Percentiles rank a stretch among this genome's conserved stretches.
These are phyloP conservation scores for Gymnodraco acuticeps DNA, from an alignment of 2,797 vertebrate species.

Conservation along the genomic window DNA sequence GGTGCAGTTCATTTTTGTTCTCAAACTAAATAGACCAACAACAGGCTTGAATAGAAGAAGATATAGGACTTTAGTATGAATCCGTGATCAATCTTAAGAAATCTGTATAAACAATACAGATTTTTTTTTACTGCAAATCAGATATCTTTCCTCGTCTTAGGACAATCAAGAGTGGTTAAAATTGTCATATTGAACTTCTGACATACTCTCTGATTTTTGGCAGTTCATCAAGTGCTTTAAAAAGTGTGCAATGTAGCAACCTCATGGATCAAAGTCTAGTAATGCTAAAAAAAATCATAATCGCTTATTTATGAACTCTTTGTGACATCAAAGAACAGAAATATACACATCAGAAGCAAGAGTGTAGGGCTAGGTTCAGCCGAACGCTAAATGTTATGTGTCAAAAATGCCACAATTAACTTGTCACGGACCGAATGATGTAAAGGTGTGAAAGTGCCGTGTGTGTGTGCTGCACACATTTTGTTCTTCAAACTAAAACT, in stretches of 20 bases:
- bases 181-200: background rate
- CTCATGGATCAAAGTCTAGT: background rate
- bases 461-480: background rate
- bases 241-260: background rate
- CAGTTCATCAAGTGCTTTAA: background rate
- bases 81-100: no score
- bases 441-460: no score
- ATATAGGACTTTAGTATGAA: background rate
- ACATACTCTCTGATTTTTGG: background rate
- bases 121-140: no score
- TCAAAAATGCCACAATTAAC: no score
- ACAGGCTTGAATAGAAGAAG: background rate
- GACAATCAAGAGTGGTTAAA: background rate
- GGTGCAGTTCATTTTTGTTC: background rate
- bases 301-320: background rate
- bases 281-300: background rate
- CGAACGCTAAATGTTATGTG: no score
- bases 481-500: background rate
- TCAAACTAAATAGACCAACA: background rate
- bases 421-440: no score
- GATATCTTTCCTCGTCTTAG: background rate
- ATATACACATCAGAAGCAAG: slow-evolving; percentile 14
- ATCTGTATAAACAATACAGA: no score
- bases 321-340: background rate
- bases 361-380: no score